A percentile compares a stretch with the other conserved stretches of the same genome.
Conservation (phyloP, 2,113 vertebrate species). For the Festucalex cinctus region DNA sequence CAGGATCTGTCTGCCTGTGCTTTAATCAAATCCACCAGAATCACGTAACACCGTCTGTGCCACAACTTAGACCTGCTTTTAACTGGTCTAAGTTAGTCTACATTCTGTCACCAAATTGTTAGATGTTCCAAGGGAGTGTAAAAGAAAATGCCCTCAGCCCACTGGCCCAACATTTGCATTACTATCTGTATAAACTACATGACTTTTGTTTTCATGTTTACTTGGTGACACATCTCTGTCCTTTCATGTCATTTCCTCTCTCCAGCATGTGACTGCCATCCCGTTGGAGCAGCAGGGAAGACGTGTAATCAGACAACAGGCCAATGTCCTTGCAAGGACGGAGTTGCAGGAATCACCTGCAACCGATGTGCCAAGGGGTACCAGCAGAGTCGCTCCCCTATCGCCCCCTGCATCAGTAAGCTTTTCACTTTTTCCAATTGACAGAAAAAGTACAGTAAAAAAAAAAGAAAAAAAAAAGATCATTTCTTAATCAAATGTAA, state of each 20-base stretch:
- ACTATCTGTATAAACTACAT: constrained; percentile 7
- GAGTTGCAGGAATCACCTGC: constrained; percentile 96
- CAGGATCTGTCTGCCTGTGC: too few species aligned
- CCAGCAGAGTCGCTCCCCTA: constrained; percentile 98
- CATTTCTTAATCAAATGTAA: too few species aligned
- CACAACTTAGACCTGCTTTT: too few species aligned
- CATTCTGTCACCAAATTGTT: too few species aligned
- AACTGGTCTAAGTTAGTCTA: too few species aligned
- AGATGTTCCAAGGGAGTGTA: too few species aligned
- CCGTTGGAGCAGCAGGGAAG: constrained; percentile 95
- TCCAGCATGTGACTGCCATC: constrained; percentile 95
- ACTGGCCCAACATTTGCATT: too few species aligned
- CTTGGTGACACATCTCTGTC: neutral
- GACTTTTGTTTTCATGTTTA: constrained; percentile 23
- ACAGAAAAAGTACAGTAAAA: neutral
- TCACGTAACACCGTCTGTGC: too few species aligned
- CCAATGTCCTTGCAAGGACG: constrained; percentile 99
- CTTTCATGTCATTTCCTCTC: constrained; percentile 10
- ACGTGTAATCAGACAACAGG: constrained; percentile 99
- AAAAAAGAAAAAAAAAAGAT: too few species aligned
- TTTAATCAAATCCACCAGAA: too few species aligned
- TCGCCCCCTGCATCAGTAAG: constrained; percentile 98
- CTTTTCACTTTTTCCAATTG: constrained; percentile 13
- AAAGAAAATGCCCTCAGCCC: neutral
- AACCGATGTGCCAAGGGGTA: constrained; percentile 98